Evolutionary conservation across 2,797 vertebrate species (phyloP), one percentile per base, ranked within the genome.

Genomic region (Melanotaenia boesemani): DNA sequence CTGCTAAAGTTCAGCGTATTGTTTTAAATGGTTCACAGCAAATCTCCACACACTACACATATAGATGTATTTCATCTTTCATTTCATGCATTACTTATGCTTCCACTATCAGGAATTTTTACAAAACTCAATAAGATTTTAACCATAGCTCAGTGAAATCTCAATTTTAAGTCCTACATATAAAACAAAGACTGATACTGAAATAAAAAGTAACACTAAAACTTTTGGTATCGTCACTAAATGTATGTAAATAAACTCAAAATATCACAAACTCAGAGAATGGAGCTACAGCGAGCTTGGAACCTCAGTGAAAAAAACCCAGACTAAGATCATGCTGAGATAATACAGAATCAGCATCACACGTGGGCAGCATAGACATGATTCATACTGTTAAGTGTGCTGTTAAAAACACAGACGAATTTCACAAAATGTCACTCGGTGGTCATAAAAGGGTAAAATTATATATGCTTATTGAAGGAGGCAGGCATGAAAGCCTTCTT

Each of bases 211-310:
- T 20, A 39, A 65, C 36, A 78, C 83, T 81, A 41, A 79, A 34
- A 55, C 24, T 64, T 75, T 63, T 50, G 30, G n/a, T 46, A 61
- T 66, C 46, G 46, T 57, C 46, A 79, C 57, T 67, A 85, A 86
- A 89, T 86, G 67, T 81, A 68, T 75, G 76, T 77, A 86, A 85
- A 85, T 81, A 84, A 83, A 81, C 36, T 80, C 7, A 65, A 83
- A 83, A 91, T 84, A 72, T 85, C 81, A 79, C 61, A 58, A 34
- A 46, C 54, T 2, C 2, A 5, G 61, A 36, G 32, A 55, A 24
- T 61, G 0, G 4, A 22, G 62, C 15, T 67, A 9, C 48, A 75
- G 56, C 28, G 6, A 36, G 48, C 48, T 80, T 34, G 55, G 26
- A 66, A 68, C 54, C 63, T 24, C 52, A 32, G 18, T 48, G 52